Conservation (phyloP, 1,140 invertebrate genomes). For the Aricia agestis region DNA sequence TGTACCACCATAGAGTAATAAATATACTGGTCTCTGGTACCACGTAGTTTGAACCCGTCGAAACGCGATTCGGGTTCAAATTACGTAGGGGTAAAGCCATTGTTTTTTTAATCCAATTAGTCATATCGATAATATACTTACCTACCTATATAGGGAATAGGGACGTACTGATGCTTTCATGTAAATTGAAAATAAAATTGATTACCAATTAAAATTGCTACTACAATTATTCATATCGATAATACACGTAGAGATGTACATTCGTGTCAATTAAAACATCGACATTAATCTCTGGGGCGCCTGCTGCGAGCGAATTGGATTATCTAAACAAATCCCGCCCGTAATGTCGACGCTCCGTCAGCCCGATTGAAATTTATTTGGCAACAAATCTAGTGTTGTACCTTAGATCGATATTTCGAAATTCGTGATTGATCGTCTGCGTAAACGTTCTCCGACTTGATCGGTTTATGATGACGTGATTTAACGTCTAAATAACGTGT, state of each 20-base stretch:
- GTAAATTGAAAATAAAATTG: too few species aligned
- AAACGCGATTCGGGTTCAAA: too few species aligned
- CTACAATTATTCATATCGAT: too few species aligned
- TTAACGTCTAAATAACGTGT: background rate
- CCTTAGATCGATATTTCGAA: background rate
- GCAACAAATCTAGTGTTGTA: constrained; percentile 11
- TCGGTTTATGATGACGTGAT: background rate
- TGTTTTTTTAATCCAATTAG: too few species aligned
- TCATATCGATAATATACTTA: background rate
- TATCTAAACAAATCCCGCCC: constrained; percentile 23
- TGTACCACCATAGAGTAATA: too few species aligned
- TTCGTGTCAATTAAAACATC: constrained; percentile 22
- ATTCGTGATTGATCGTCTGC: constrained; percentile 3
- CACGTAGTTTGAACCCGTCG: too few species aligned
- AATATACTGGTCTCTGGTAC: too few species aligned
- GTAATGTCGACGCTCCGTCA: constrained; percentile 20
- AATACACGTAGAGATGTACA: too few species aligned
- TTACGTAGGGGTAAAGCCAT: too few species aligned
- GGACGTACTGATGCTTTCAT: too few species aligned
- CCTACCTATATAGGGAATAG: too few species aligned
- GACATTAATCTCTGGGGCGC: constrained; percentile 20
- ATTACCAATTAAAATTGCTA: too few species aligned
- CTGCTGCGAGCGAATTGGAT: constrained; percentile 18
- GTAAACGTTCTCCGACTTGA: background rate
- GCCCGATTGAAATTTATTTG: constrained; percentile 22